These are phyloP conservation scores for Sturnus vulgaris DNA, from an alignment of 2,113 vertebrate species.

Conservation along the genomic window DNA sequence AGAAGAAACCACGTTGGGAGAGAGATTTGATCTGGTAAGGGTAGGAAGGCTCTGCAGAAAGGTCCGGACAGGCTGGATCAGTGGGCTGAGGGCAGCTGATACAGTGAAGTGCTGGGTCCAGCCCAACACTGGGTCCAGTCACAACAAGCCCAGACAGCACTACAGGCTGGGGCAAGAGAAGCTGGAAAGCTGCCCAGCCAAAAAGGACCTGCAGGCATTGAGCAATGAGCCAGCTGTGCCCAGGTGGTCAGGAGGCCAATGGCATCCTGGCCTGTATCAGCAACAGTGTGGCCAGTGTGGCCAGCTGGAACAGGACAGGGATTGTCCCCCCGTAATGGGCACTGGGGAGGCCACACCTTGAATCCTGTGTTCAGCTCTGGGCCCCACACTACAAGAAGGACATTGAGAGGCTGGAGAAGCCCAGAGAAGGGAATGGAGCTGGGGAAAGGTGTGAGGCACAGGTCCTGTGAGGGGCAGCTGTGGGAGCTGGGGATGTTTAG, in stretches of 20 bases:
- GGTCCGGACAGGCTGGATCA: not conserved
- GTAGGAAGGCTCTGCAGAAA: not conserved
- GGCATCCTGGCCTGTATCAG: not conserved
- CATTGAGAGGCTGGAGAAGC: not conserved
- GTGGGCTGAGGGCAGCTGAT: not conserved
- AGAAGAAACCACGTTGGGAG: not conserved
- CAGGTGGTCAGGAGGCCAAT: not conserved
- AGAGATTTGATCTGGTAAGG: not conserved
- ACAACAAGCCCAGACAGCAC: not conserved
- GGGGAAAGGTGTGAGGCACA: not conserved
- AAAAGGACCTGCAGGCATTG: not conserved
- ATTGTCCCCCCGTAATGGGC: rapidly evolving
- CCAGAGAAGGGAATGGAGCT: not conserved
- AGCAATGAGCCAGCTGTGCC: not conserved
- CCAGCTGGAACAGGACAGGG: not conserved
- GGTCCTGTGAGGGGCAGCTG: rapidly evolving
- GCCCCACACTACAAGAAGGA: not conserved
- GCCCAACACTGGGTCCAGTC: no score
- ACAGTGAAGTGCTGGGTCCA: not conserved
- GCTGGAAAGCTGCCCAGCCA: not conserved
- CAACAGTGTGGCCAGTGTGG: rapidly evolving
- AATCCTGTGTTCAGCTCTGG: not conserved
- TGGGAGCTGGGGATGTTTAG: not conserved
- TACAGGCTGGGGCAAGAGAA: not conserved
- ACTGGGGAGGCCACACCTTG: not conserved